Evolutionary conservation across 2,888 invertebrate species (phyloP).

Genomic region (Drosophila algonquin): DNA sequence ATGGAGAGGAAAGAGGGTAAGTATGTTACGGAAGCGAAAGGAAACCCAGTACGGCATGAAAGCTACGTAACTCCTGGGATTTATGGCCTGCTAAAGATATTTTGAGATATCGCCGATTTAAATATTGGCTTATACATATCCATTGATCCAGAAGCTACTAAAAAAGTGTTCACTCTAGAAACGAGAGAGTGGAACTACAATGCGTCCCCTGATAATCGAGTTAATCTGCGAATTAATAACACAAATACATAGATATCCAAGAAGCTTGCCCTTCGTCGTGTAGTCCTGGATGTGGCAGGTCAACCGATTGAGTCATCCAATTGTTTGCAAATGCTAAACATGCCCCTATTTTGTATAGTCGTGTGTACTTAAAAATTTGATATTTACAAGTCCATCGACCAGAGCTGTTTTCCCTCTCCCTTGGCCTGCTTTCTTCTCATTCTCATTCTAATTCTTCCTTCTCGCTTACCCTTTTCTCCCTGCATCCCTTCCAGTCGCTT

Average conservation of each 20-base stretch:
- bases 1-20: conserved; percentile 5
- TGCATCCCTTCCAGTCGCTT: conserved; percentile 9
- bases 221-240: background rate
- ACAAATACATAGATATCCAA: background rate
- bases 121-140: conserved; percentile 15
- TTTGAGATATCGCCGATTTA: conserved; percentile 36
- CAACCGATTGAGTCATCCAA: conserved; percentile 46
- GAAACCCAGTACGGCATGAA: conserved; percentile 1
- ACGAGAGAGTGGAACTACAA: too few relatives aligned
- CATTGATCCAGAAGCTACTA: conserved; percentile 1
- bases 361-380: conserved; percentile 75
- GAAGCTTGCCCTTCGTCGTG: background rate
- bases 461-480: background rate
- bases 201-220: conserved; percentile 30
- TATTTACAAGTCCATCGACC: conserved; percentile 66
- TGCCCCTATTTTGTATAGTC: conserved; percentile 74
- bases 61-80: conserved; percentile 19
- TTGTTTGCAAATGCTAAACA: conserved; percentile 78
- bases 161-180: too few relatives aligned
- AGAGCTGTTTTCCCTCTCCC: background rate
- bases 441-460: background rate
- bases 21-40: background rate
- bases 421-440: background rate
- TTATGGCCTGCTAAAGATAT: conserved; percentile 38
- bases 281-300: conserved; percentile 14